phyloP scores from a whole-genome alignment of 2,113 vertebrate species.

The Trogon surrucura region DNA sequence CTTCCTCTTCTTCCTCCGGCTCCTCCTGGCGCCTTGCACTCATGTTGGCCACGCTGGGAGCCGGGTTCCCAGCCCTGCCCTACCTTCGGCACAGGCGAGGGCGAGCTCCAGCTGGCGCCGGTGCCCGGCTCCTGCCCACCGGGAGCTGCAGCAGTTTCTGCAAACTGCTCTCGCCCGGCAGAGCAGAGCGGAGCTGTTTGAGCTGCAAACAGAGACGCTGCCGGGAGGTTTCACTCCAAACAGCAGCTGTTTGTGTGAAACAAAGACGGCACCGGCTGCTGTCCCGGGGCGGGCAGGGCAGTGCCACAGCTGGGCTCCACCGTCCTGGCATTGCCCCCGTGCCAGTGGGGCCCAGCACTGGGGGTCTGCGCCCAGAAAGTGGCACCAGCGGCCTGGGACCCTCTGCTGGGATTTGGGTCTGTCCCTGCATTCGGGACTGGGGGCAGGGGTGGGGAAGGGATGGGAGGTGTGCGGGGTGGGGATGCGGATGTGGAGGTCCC shows the following conservation, averaged over 20 bases:
- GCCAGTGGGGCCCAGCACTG: fast-evolving
- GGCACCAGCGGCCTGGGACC: fast-evolving
- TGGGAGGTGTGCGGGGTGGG: not conserved
- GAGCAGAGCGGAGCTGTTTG: not conserved
- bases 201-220: constrained; percentile 42
- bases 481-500: fast-evolving
- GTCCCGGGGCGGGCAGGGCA: not conserved
- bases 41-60: not conserved
- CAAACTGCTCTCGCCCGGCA: not conserved
- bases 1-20: not conserved
- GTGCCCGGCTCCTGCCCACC: not conserved
- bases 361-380: not conserved
- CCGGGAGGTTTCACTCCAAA: constrained; percentile 31
- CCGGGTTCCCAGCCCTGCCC: not conserved
- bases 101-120: not conserved
- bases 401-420: fast-evolving
- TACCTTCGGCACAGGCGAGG: not conserved
- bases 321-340: fast-evolving
- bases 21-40: not conserved
- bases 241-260: constrained; percentile 32
- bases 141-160: not conserved
- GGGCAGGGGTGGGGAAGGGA: too few relatives aligned
- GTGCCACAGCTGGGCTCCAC: not conserved
- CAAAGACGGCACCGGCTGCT: not conserved
- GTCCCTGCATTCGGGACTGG: fast-evolving